phyloP scores from a whole-genome alignment of 1,140 invertebrate species.

The Hestina assimilis region DNA sequence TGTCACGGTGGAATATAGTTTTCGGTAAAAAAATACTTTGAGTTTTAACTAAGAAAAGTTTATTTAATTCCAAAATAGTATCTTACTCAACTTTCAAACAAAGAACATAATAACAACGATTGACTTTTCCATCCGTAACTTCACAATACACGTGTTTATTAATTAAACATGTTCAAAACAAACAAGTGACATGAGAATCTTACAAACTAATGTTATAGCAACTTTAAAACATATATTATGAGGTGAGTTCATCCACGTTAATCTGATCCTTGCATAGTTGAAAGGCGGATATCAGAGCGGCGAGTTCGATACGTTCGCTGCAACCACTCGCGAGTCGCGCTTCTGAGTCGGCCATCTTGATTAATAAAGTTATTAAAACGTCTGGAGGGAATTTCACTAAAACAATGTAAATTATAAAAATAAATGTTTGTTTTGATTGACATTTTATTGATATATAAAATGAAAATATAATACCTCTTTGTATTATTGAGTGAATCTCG shows the following conservation, averaged over 20 bases:
- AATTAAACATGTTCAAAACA: too few species aligned
- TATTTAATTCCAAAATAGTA: too few species aligned
- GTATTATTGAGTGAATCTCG: slow-evolving; percentile 91
- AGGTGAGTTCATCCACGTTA: slow-evolving; percentile 28
- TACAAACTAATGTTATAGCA: too few species aligned
- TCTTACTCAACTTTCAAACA: too few species aligned
- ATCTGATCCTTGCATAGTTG: slow-evolving; percentile 83
- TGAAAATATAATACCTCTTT: slow-evolving; percentile 83
- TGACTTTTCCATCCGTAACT: too few species aligned
- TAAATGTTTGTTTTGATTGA: neutral
- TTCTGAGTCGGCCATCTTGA: slow-evolving; percentile 91
- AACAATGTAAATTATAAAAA: slow-evolving; percentile 63
- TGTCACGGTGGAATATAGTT: too few species aligned
- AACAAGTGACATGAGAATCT: too few species aligned
- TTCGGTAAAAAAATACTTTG: too few species aligned
- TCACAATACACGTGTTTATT: neutral
- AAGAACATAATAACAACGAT: too few species aligned
- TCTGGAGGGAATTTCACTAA: slow-evolving; percentile 90
- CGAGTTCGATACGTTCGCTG: slow-evolving; percentile 91
- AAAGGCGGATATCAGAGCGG: slow-evolving; percentile 88
- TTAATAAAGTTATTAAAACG: slow-evolving; percentile 85
- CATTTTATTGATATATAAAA: neutral
- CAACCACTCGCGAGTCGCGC: slow-evolving; percentile 86
- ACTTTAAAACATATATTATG: too few species aligned
- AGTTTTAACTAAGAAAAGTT: too few species aligned